phyloP scores from a whole-genome alignment of 2,113 vertebrate genomes.

The Eira barbara region DNA sequence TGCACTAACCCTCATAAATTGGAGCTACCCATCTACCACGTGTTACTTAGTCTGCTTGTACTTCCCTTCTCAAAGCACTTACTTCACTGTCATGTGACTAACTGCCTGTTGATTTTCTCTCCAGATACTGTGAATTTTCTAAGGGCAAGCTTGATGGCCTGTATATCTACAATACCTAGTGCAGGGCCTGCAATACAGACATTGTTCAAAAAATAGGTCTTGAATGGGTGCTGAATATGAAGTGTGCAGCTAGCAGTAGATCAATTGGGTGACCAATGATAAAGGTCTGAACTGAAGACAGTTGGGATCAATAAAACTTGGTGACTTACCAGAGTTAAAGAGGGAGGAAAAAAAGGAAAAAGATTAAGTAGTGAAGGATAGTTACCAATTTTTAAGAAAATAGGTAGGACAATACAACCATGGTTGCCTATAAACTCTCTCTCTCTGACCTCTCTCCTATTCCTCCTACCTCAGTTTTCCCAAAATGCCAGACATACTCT shows the following conservation, averaged over 20 bases:
- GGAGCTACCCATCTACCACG: neutral
- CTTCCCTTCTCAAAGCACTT: neutral
- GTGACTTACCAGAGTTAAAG: neutral
- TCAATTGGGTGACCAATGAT: neutral
- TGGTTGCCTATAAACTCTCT: neutral
- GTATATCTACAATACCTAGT: neutral
- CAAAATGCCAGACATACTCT: neutral
- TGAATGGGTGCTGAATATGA: neutral
- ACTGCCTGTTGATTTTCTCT: neutral
- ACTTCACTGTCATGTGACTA: neutral
- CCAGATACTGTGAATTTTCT: neutral
- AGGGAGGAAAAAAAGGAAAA: neutral
- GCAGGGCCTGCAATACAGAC: neutral
- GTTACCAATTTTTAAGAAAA: neutral
- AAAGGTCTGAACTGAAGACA: neutral
- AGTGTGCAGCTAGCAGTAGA: neutral
- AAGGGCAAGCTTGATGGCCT: neutral
- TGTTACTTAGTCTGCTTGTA: neutral
- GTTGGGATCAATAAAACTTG: neutral
- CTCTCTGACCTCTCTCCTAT: neutral
- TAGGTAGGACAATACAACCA: neutral
- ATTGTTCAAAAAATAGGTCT: neutral
- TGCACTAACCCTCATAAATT: neutral
- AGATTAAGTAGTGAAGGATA: neutral
- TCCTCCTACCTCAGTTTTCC: neutral